Base-by-base conservation (phyloP, 2,888 invertebrate species). In the Chrysomela aeneicollis region DNA sequence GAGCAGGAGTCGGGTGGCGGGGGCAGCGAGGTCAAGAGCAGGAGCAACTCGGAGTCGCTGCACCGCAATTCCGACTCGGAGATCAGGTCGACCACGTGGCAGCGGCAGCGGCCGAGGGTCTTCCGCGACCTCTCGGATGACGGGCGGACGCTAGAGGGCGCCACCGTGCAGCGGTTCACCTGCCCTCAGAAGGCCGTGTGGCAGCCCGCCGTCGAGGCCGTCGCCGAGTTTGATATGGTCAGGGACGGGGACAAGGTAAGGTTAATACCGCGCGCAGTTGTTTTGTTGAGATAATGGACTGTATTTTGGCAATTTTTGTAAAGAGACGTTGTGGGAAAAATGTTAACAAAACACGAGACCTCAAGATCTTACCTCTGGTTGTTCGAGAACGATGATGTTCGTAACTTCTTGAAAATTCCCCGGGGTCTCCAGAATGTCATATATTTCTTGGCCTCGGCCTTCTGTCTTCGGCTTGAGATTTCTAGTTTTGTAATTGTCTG, bases 221-320 rank as follows among this genome's bases (percentile, higher is more conserved):
- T 95, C 54, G 89, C 90, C 67, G 93, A 94, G 77, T 94, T 89
- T 82, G 87, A 89, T 68, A 95, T 95, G 95, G 88, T 96, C 62
- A 86, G 88, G 59, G 88, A 93, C 70, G 92, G 92, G 1, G 95
- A 96, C 80, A 87, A 90, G 67, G 66, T 71, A 26, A 26, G n/a
- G n/a, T n/a, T n/a, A n/a, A n/a, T n/a, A n/a, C n/a, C n/a, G n/a
- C n/a, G n/a, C n/a, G n/a, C n/a, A n/a, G n/a, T n/a, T n/a, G n/a
- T n/a, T n/a, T n/a, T n/a, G n/a, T n/a, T n/a, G n/a, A n/a, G n/a
- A n/a, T n/a, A n/a, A n/a, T n/a, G n/a, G n/a, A n/a, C n/a, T n/a
- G n/a, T n/a, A n/a, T n/a, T n/a, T n/a, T n/a, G n/a, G n/a, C n/a
- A n/a, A n/a, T n/a, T n/a, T n/a, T n/a, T n/a, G n/a, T n/a, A n/a